Evolutionary conservation across 1,140 invertebrate genomes (phyloP), one percentile per base, ranked within the genome.

Genomic region (Cephus cinctus): DNA sequence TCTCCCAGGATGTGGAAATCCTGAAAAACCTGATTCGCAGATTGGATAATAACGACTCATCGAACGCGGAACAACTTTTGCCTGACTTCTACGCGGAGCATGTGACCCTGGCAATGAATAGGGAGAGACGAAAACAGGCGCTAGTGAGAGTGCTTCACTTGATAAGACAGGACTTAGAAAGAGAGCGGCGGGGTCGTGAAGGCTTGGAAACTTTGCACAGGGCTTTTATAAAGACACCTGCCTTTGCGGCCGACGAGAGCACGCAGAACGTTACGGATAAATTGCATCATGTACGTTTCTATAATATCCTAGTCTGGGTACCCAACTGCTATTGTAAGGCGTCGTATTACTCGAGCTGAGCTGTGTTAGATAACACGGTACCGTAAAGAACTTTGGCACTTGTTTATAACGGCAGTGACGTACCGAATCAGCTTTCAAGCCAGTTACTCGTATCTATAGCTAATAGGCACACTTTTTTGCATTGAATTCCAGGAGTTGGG

Each of bases 21-120:
- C 78, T 87, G 27, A 76, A 83, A 9, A 81, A 82, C 59, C 74
- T 85, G 25, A 83, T 80, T 59, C 82, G 81, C 30, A 73, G 82
- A 43, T 63, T 74, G 25, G 70, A 75, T 34, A 67, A 55, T 25
- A 65, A 65, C 49, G 71, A 75, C 4, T 16, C 59, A 12, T 52
- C 62, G 5, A 71, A 57, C 19, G 57, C 83, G 3, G 89, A 96
- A 67, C 92, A 96, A 70, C 77, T 95, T 19, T 73, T 97, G 25
- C 90, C 94, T 0, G 92, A 96, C 69, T 96, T 95, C 76, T 96
- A 95, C 74, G 93, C 93, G 50, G 94, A 98, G 73, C 93, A 97
- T 74, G 86, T 90, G 41, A 92, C 90, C 1, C 82, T 96, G 53
- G 88, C 89, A 9, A 96, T 98, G 94, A 95, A 96, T 68, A 80